Percentiles rank a stretch among this genome's conserved stretches.
Evolutionary conservation across 2,113 vertebrate species (phyloP).

Genomic region (Calyptomena viridis): DNA sequence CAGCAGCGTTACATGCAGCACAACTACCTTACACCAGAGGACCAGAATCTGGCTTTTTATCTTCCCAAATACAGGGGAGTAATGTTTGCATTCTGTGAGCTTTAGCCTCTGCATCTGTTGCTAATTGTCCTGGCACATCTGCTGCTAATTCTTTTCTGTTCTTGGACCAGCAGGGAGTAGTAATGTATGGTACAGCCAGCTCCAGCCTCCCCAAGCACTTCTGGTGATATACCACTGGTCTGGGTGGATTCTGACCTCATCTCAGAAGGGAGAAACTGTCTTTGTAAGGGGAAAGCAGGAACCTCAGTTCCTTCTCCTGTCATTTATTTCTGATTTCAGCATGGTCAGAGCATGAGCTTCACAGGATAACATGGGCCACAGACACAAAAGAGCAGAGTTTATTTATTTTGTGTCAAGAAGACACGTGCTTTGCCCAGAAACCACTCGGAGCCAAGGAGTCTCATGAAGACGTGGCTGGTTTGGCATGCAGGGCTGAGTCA

Average conservation of each 20-base stretch:
- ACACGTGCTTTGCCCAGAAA: background rate
- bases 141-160: slow-evolving; percentile 61
- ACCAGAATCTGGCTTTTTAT: slow-evolving; percentile 43
- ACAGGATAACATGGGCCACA: background rate
- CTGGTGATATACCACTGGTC: slow-evolving; percentile 15
- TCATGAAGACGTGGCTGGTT: fast-evolving
- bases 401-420: background rate
- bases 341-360: background rate
- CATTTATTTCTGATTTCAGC: background rate
- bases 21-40: background rate
- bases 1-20: background rate
- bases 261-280: background rate
- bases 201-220: background rate
- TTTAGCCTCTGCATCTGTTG: slow-evolving; percentile 65
- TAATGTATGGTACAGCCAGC: slow-evolving; percentile 42
- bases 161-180: slow-evolving; percentile 63
- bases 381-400: background rate
- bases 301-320: background rate
- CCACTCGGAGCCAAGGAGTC: background rate
- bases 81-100: slow-evolving; percentile 43
- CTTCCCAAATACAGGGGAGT: slow-evolving; percentile 24
- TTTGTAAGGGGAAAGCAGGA: background rate
- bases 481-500: background rate
- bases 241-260: slow-evolving; percentile 3
- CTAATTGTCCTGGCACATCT: slow-evolving; percentile 68